Evolutionary conservation across 2,888 invertebrate species (phyloP), one percentile per base, ranked within the genome.

Genomic region (Melanargia galathea): DNA sequence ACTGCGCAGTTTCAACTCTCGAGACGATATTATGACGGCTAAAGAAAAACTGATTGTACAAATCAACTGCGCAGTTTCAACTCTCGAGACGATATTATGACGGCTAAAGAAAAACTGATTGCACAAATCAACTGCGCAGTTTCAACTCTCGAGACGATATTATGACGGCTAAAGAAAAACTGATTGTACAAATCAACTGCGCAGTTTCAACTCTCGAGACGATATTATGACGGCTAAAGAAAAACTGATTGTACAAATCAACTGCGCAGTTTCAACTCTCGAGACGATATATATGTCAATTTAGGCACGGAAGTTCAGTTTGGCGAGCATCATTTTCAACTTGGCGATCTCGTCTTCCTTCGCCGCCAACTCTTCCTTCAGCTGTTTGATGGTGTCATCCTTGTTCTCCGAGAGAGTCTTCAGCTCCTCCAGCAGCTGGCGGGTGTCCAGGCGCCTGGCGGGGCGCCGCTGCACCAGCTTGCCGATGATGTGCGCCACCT

Each of bases 401-500:
- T 92, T 92, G 65, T 90, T 88, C 62, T 92, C 92, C 4, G 92
- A 84, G 1, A 93, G 78, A 20, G 83, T 80, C 56, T 84, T 88
- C 2, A 93, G 78, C 66, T 92, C 86, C 64, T 92, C 86, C 43
- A 95, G 76, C 1, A 95, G 82, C 56, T 93, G 92, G 2, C 81
- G 75, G 0, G 95, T 93, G 58, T 93, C 92, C 0, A 94, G 92
- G 33, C 95, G 84, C 61, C 90, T 91, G 45, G 81, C 78, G 0
- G 94, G 92, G 64, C 93, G 84, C 43, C 89, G 78, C 62, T 92
- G 89, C 0, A 94, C 90, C 8, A 95, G 81, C 73, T 92, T 92
- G 2, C 90, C 92, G 13, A 95, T 93, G 49, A 94, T 91, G 62
- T 92, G 90, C 0, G 93, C 93, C 80, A 94, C 88, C 77, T 93